Evolutionary conservation across 2,113 vertebrate genomes (phyloP).

Genomic region (Dolichotis patagonum): DNA sequence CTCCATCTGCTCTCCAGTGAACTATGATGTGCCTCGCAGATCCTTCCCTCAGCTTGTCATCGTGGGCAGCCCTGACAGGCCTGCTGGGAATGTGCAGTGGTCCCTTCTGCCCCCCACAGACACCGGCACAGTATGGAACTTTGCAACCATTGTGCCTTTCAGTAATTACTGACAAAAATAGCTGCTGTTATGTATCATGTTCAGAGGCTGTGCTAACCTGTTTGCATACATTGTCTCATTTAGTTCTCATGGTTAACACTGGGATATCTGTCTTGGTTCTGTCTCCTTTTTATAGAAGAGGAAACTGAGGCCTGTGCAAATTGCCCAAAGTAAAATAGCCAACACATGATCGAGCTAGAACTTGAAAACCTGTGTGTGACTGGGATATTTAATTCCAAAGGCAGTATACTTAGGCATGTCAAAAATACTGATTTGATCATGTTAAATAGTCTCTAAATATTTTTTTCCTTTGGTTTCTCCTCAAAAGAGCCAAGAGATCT

Average conservation of each 20-base stretch:
- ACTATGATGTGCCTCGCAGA: conserved; percentile 64
- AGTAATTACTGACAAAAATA: background rate
- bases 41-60: background rate
- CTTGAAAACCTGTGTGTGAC: conserved; percentile 16
- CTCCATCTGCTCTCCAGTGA: conserved; percentile 55
- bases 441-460: conserved; percentile 36
- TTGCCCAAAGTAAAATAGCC: conserved; percentile 21
- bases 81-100: background rate
- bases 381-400: background rate
- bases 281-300: background rate
- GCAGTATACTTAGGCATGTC: conserved; percentile 13
- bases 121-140: background rate
- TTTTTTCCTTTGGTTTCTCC: conserved; percentile 50
- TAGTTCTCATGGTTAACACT: background rate
- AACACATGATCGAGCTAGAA: background rate
- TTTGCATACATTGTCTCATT: background rate
- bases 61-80: conserved; percentile 43
- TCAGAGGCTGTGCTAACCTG: background rate
- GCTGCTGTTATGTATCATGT: background rate
- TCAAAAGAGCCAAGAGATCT: conserved; percentile 19
- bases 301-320: background rate
- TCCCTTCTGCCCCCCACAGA: background rate
- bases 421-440: background rate
- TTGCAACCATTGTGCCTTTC: background rate
- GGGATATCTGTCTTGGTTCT: background rate